Evolutionary conservation across 1,140 invertebrate species (phyloP), one percentile per base, ranked within the genome.

Genomic region (Macrostomum lignano): DNA sequence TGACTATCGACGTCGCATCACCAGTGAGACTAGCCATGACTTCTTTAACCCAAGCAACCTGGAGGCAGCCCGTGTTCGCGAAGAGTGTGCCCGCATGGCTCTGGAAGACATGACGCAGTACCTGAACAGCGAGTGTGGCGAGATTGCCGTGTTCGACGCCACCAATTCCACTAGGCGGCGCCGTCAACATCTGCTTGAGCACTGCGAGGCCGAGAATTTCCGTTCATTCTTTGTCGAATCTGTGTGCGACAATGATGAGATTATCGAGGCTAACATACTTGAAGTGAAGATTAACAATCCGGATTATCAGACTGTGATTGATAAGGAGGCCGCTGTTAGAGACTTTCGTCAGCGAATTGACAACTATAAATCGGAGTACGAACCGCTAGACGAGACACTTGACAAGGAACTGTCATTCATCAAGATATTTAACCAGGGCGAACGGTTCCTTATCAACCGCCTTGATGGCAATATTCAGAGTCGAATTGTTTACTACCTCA

Each of bases 241-340:
- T 10, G 71, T 96, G 3, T 98, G 91, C 52, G 75, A 93, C 54
- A 86, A 94, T 63, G 78, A 78, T 0, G 62, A 67, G 39, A 91
- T 94, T 36, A 78, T 94, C 38, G 78, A 88, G 55, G 77, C 82
- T 40, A 98, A 96, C 55, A 91, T 98, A 40, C 73, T 74, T 68
- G 77, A 96, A 66, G 88, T 96, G 3, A 96, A 98, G 65, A 73
- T 98, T 1, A 86, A 78, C 53, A 93, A 82, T 52, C 91, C 91
- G 0, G 91, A 98, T 61, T 36, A 36, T 15, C 76, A 76, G 42
- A 49, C 48, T 2, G 81, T 88, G 67, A 78, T n/a, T n/a, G n/a
- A 88, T 51, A 54, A 49, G 14, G 52, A 56, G 30, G 67, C 72
- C 41, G 67, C 72, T 40, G 59, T 94, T 2, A 66, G 71, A n/a